Evolutionary conservation across 2,888 invertebrate species (phyloP), one percentile per base, ranked within the genome.

Genomic region (Drosophila limbata): DNA sequence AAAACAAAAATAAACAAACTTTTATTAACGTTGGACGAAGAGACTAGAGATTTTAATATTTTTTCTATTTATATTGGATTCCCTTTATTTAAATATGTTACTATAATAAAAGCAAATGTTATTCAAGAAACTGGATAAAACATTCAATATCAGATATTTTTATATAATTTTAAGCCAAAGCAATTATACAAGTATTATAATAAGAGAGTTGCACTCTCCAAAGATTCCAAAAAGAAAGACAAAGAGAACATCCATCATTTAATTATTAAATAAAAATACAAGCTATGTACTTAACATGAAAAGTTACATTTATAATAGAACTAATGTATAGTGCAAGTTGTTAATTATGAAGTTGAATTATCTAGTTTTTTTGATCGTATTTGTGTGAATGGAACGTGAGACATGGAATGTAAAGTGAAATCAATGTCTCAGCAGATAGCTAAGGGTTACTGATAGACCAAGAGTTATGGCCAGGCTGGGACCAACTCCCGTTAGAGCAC

Each of bases 371-470:
- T 8, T 17, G 3, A 45, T 31, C 25, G 28, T 19, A 13, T 15
- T 25, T 52, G 28, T 31, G 28, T 17, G 13, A 55, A 44, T 55
- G 59, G 6, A 25, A 21, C 45, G 37, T 17, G 33, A 47, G 11
- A 42, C 31, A 39, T 77, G 40, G 1, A 19, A 44, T 48, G 28
- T 0, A 13, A 2, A 15, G 44, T 52, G 33, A 3, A 15, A 9
- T 66, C 55, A 88, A 45, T 67, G 74, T 42, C 87, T 75, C 25
- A 88, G 60, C 50, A 83, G 39, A 61, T 67, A 31, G 48, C 75
- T 69, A n/a, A 78, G 17, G 4, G 47, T 47, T 4, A 65, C 0
- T 6, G 50, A 13, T 25, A 83, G 53, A 25, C 67, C 63, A 35
- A 88, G 51, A 8, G 52, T 35, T 4, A 68, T 57, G 35, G 52